Percentiles rank a stretch among this genome's conserved stretches.
Conservation (phyloP, 2,888 invertebrate species). For the Polia nebulosa region DNA sequence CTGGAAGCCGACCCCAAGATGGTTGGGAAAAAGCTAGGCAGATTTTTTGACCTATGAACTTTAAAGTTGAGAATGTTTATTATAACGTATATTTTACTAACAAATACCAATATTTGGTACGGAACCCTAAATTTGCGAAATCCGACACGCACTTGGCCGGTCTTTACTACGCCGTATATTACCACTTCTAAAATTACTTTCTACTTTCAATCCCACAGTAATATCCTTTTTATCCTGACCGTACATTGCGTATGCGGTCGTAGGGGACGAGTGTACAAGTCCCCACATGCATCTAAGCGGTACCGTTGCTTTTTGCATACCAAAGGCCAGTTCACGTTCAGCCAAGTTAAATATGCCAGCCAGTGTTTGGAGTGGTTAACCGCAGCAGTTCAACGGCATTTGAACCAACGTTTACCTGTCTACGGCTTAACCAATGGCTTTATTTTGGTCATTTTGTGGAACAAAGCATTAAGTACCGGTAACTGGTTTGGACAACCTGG, state of each 20-base stretch:
- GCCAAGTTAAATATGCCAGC: constrained; percentile 51
- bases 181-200: neutral
- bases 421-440: constrained; percentile 20
- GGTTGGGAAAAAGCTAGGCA: no score
- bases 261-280: neutral
- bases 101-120: no score
- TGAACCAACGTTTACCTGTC: constrained; percentile 43
- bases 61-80: no score
- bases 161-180: neutral
- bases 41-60: no score
- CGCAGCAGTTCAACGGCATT: constrained; percentile 52
- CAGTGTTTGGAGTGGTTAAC: constrained; percentile 58
- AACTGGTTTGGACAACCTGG: neutral
- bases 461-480: neutral
- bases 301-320: constrained; percentile 55
- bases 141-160: no score
- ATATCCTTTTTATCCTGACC: constrained; percentile 9
- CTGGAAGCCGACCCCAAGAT: no score
- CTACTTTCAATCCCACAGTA: neutral
- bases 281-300: constrained; percentile 35
- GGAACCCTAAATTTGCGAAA: no score
- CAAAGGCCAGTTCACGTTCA: constrained; percentile 47
- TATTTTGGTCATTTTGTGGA: constrained; percentile 26
- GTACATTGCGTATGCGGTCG: constrained; percentile 32
- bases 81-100: no score